phyloP scores from a whole-genome alignment of 30 jellyfish, hydroid and myxozoan genomes.

The Nemopilema nomurai region DNA sequence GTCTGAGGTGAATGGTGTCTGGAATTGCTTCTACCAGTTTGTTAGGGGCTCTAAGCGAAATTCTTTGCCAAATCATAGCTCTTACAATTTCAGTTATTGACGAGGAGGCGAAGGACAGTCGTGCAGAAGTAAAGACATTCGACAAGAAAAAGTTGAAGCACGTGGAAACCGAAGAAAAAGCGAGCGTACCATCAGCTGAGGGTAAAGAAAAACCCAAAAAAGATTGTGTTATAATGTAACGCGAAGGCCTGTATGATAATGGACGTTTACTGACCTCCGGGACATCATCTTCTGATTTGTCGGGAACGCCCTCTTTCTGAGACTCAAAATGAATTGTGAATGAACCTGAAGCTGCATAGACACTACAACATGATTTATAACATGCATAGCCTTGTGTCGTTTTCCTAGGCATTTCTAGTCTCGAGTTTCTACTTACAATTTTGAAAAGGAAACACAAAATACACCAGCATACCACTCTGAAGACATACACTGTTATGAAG shows the following conservation, averaged over 20 bases:
- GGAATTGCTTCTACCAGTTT: too few relatives aligned
- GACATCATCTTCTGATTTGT: neutral
- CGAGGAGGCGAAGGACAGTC: conserved; percentile 81
- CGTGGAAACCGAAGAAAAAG: conserved; percentile 76
- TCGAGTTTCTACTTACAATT: neutral
- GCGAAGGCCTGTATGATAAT: neutral
- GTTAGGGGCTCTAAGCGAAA: neutral
- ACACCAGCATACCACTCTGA: neutral
- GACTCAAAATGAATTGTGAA: neutral
- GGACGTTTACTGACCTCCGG: neutral
- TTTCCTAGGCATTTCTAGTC: neutral
- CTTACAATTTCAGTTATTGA: conserved; percentile 57
- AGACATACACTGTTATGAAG: neutral
- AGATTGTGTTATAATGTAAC: conserved; percentile 18
- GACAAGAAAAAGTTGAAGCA: conserved; percentile 62
- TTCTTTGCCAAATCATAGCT: neutral
- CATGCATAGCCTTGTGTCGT: neutral
- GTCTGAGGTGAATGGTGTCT: too few relatives aligned
- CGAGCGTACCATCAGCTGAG: conserved; percentile 57
- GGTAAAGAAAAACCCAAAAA: conserved; percentile 54
- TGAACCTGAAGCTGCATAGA: neutral
- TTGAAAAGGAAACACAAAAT: neutral
- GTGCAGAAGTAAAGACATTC: conserved; percentile 80
- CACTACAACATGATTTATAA: neutral
- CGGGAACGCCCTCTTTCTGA: neutral